A percentile compares a stretch with the other conserved stretches of the same genome.
Evolutionary conservation across 2,888 invertebrate species (phyloP).

Genomic region (Amphipyra tragopoginis): DNA sequence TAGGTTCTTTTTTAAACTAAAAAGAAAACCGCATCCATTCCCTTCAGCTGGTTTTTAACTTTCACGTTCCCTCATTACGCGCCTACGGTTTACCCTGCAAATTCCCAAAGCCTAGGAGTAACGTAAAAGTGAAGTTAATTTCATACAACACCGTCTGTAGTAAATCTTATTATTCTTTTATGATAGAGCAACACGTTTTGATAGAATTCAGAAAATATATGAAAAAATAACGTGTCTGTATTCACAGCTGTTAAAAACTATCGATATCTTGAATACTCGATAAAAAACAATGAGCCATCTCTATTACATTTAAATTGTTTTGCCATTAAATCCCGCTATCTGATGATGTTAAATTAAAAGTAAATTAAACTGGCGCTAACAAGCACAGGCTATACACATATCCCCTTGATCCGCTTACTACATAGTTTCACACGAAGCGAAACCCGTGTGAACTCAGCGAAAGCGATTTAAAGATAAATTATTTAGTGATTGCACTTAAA

Average conservation of each 20-base stretch:
- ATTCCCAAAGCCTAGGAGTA: slow-evolving; percentile 68
- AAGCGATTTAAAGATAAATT: not conserved
- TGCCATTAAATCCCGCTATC: too few relatives aligned
- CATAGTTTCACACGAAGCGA: slow-evolving; percentile 2
- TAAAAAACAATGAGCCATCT: too few relatives aligned
- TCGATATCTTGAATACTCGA: too few relatives aligned
- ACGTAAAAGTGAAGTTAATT: slow-evolving; percentile 61
- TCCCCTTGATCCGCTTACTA: not conserved
- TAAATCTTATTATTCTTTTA: not conserved
- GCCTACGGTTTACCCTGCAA: slow-evolving; percentile 70
- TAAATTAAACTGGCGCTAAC: too few relatives aligned
- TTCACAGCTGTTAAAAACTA: too few relatives aligned
- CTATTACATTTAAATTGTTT: too few relatives aligned
- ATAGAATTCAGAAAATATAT: too few relatives aligned
- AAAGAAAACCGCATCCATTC: slow-evolving; percentile 14
- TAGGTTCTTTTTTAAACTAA: too few relatives aligned
- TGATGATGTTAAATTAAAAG: too few relatives aligned
- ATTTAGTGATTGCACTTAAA: not conserved
- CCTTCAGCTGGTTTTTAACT: not conserved
- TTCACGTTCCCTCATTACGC: slow-evolving; percentile 66
- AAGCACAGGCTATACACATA: too few relatives aligned
- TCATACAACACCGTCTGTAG: slow-evolving; percentile 11
- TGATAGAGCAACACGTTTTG: too few relatives aligned
- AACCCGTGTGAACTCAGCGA: not conserved
- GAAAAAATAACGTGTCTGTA: too few relatives aligned